These are phyloP conservation scores for Grammomys dolichurus DNA, from an alignment of 2,113 vertebrate genomes.

Conservation along the genomic window DNA sequence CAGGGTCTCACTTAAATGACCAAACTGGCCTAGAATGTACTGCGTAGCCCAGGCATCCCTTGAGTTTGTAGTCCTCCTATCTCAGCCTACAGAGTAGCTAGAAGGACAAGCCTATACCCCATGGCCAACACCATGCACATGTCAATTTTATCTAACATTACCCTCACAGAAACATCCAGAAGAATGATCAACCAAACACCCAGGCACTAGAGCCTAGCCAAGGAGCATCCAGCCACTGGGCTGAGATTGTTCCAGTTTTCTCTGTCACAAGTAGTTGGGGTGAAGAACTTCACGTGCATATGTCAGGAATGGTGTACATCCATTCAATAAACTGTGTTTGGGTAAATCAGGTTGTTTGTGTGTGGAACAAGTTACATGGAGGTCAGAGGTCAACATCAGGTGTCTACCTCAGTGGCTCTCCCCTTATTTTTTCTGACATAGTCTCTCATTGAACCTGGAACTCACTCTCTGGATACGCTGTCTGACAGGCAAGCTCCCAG, in stretches of 20 bases:
- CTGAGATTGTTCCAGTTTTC: background rate
- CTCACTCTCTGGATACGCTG: background rate
- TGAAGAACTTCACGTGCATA: background rate
- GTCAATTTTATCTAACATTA: background rate
- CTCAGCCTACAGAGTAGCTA: background rate
- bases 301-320: background rate
- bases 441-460: background rate
- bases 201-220: background rate
- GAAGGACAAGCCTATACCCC: background rate
- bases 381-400: background rate
- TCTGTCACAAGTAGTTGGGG: background rate
- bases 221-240: background rate
- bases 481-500: background rate
- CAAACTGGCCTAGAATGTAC: background rate
- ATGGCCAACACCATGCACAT: background rate
- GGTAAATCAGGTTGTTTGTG: background rate
- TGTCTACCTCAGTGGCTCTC: background rate
- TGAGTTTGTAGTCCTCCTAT: background rate
- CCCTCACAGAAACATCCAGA: slow-evolving; percentile 23
- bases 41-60: background rate
- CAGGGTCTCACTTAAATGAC: background rate
- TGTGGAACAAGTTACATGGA: background rate
- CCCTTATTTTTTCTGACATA: background rate
- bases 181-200: background rate
- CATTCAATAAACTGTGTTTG: background rate